Evolutionary conservation across 2,888 invertebrate genomes (phyloP), one percentile per base, ranked within the genome.

Genomic region (Alloscopus bannaensis): DNA sequence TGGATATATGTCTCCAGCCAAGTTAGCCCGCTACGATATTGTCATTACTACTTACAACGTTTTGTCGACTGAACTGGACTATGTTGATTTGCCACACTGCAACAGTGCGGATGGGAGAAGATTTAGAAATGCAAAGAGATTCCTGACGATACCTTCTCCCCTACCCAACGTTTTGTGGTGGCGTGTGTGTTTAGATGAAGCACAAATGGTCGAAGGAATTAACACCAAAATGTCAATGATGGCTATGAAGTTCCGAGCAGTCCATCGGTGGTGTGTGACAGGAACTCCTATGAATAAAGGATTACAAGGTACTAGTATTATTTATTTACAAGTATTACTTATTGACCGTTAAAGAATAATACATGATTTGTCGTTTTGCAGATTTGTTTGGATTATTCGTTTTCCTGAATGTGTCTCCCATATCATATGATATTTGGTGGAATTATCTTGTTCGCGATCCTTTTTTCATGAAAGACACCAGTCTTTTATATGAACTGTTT

Each of bases 111-210:
- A 88, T 82, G 87, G 88, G 72, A 47, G 86, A 16, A 87, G 87
- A 24, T 88, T 92, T 64, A 89, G 93, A 0, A 88, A 90, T 80
- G 90, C 91, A n/a, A 91, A 92, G 81, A 89, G 91, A 36, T 93
- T 92, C 84, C 89, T 92, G 88, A 89, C 91, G 0, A 90, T 91
- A 1, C 91, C 91, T 0, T 91, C 93, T 57, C 93, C 94, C 0
- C 88, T 95, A n/a, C 88, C 91, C 0, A 90, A 91, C 86, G 89
- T 94, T 1, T 89, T 91, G 62, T 95, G 94, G 93, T 94, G 94
- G 94, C 89, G 94, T 72, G 90, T 94, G 66, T 91, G 93, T 87
- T 88, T 94, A 28, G 95, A 95, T 88, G 95, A 95, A 88, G 94
- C 94, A 3, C 95, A 95, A 89, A 92, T 93, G 91, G 93, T 94